Percentiles rank a stretch among this genome's conserved stretches.
Evolutionary conservation across 1,140 invertebrate species (phyloP).

Genomic region (Drosophila obscura): DNA sequence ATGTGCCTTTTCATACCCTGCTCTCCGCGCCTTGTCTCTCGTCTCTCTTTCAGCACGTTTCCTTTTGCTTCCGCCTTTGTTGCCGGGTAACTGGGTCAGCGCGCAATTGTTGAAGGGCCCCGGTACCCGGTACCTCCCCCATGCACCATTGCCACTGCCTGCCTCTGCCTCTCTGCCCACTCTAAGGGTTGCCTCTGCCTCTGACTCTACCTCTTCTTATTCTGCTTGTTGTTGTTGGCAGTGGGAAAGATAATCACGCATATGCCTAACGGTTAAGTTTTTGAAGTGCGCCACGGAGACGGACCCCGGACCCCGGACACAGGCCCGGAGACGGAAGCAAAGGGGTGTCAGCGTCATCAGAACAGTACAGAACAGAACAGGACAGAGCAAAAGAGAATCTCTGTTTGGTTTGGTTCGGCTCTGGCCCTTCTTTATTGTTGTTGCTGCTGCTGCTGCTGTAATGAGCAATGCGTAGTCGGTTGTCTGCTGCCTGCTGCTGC

Average conservation of each 20-base stretch:
- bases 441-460: slow-evolving; percentile 39
- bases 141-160: too few relatives aligned
- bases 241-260: slow-evolving; percentile 75
- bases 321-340: slow-evolving; percentile 42
- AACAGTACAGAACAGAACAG: neutral
- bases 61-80: slow-evolving; percentile 81
- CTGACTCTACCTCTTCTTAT: slow-evolving; percentile 7
- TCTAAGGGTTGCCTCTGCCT: slow-evolving; percentile 51
- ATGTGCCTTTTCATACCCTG: slow-evolving; percentile 73
- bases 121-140: too few relatives aligned
- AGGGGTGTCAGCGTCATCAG: slow-evolving; percentile 63
- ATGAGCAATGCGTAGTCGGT: slow-evolving; percentile 55
- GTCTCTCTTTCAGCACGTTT: slow-evolving; percentile 62
- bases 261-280: slow-evolving; percentile 82
- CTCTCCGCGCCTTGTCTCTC: slow-evolving; percentile 4
- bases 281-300: slow-evolving; percentile 66
- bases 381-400: slow-evolving; percentile 4
- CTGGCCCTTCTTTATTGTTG: slow-evolving; percentile 5
- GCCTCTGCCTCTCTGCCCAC: slow-evolving; percentile 6
- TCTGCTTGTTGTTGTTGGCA: slow-evolving; percentile 30
- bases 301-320: neutral
- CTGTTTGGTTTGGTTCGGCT: neutral
- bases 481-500: too few relatives aligned
- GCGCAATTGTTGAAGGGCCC: slow-evolving; percentile 69
- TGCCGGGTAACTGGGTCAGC: slow-evolving; percentile 81